Base-by-base conservation (phyloP, 2,113 vertebrate genomes). In the Ploceus nigricollis region DNA sequence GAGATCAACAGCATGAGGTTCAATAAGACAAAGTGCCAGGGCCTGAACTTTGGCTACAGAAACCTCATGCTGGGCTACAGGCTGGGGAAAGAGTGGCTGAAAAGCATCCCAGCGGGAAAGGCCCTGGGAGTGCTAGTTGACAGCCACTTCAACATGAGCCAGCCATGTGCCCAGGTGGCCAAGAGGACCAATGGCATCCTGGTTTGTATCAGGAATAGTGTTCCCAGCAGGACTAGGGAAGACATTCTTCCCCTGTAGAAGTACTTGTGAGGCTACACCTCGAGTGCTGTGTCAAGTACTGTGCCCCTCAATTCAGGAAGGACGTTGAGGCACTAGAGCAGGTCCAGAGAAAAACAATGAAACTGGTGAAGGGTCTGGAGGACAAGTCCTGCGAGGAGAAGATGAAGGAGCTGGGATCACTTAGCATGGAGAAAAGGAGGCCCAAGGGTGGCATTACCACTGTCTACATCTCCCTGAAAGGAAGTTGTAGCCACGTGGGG, bases 31-130 rank as follows among this genome's bases (percentile, higher is more conserved):
- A 57, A 13, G 5, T 33, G 14, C 2, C 25, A n/a, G 11, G 42
- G 35, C 31, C 30, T 42, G 15, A 7, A 22, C 35, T 40, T 40
- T 31, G 27, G 9, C 35, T 10, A 11, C 1, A 9, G 72, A 21
- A 33, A 57, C 22, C 6, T 31, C 22, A 37, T 31, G 31, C 10
- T 27, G 58, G 25, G 3, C 12, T 50, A 35, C 15, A 64, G 21
- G 4, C 25, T 44, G 3, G 27, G 35, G 8, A 48, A 18, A 50
- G 30, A 31, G 21, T 10, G 31, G 6, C 31, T 64, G 10, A 53
- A 56, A 64, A 23, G 1, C 10, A 23, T 2, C 12, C 18, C 12
- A 16, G 27, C 0, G 0, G 33, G 13, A 65, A 35, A 20, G 22
- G 18, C 6, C 10, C 10, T 50, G 27, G 22, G 15, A 1, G 1